Evolutionary conservation across 2,113 vertebrate genomes (phyloP), one percentile per base, ranked within the genome.

Genomic region (Phaethon lepturus): DNA sequence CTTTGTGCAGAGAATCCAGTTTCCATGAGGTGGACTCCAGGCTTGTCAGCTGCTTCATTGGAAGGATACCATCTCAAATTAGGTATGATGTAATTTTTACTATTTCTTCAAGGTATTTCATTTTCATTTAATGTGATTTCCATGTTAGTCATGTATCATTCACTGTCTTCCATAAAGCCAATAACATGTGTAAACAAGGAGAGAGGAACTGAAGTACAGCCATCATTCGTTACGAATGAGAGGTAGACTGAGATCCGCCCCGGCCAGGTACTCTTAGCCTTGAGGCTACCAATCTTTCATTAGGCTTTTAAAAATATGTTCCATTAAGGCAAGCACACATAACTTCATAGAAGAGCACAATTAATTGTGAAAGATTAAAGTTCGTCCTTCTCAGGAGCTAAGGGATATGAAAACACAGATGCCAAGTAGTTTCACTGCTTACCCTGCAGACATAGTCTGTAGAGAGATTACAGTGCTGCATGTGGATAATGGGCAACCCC

Each of bases 181-280:
- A 45, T 74, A 93, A 95, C 88, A 33, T 74, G 80, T 93, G 89
- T 94, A 91, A 94, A 95, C 86, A 91, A 64, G 68, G 91, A 75
- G 82, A 94, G 22, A 79, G 45, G 73, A 96, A 68, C 58, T 81
- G 64, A 88, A 94, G 73, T 68, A 64, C n/a, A 88, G 79, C 68
- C 89, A 15, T 84, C 56, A 52, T 79, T 55, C 1, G 0, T 79
- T 94, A 58, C 16, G 38, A 76, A 58, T 45, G 53, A 85, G 13
- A 38, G 4, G 25, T 62, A 91, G 49, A 22, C n/a, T 33, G 44
- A 75, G 53, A 88, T 81, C 53, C 3, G 0, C 44, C 95, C 91
- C 2, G 5, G 52, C 53, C 45, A 15, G 6, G 13, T 81, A n/a
- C 33, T 87, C 29, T 25, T 81, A 79, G 50, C 49, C 66, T 87